Evolutionary conservation across 2,888 invertebrate genomes (phyloP), one percentile per base, ranked within the genome.

Genomic region (Galerucella nymphaeae): DNA sequence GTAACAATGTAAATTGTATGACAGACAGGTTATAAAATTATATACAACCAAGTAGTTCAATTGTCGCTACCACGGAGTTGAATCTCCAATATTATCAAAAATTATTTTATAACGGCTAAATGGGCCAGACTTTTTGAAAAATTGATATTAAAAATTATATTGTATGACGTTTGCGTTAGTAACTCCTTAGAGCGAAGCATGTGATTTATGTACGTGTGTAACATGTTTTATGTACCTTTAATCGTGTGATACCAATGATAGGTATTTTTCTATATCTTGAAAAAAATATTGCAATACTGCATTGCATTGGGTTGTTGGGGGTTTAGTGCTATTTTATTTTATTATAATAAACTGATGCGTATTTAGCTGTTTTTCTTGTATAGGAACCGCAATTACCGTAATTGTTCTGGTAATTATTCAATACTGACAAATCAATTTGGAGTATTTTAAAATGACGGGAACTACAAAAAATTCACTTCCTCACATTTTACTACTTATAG

Each of bases 81-180:
- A 30, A 30, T 30, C 30, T 30, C 3, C 30, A 48, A 13, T 48
- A 4, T 2, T 48, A 48, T 48, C 13, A 48, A 48, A 48, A 5
- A 48, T 48, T 48, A 48, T 13, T 48, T 48, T 14, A 48, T 4
- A 48, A n/a, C 48, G n/a, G 2, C 11, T 48, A 48, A 48, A 48
- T 48, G 48, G 48, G n/a, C 48, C 48, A 48, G 48, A 48, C n/a
- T 5, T n/a, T 48, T 48, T 48, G 48, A 48, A 48, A 48, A 4
- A 48, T n/a, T 48, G 48, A 48, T 48, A 48, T 48, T 48, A 48
- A 48, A 45, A 48, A 48, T 48, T n/a, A 48, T n/a, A n/a, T 48
- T 48, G n/a, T 45, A 13, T 45, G 45, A 45, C 45, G 14, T 48
- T 48, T 48, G 48, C 48, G 48, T 48, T 48, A 48, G 48, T n/a